Percentiles rank a stretch among this genome's conserved stretches.
These are phyloP conservation scores for Alca torda DNA, from an alignment of 2,797 vertebrate species.

Conservation along the genomic window DNA sequence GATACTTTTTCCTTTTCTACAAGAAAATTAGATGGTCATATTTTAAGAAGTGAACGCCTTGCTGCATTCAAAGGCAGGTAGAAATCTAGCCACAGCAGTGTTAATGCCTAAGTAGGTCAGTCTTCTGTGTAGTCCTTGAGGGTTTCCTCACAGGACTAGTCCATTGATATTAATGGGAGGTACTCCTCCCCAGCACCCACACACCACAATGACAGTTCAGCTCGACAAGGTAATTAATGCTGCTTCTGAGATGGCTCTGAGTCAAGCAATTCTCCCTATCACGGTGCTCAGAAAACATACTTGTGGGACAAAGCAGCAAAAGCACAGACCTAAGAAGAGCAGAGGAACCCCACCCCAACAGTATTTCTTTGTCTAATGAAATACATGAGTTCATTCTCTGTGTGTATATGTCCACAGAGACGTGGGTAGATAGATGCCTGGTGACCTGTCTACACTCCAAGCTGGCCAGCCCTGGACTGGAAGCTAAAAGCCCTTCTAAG, in stretches of 20 bases:
- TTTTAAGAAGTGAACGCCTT: not conserved
- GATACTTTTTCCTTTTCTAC: not conserved
- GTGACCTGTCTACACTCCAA: not conserved
- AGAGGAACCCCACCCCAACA: not conserved
- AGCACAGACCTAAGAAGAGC: not conserved
- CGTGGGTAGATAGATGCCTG: not conserved
- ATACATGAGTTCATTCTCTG: not conserved
- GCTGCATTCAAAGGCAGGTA: not conserved
- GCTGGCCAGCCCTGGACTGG: not conserved
- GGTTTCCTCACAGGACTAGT: constrained; percentile 10
- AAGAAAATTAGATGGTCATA: not conserved
- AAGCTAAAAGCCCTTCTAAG: not conserved
- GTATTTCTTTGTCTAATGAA: not conserved
- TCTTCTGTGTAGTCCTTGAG: constrained; percentile 21
- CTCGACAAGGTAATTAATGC: not conserved
- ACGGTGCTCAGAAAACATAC: not conserved
- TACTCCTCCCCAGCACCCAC: constrained; percentile 27
- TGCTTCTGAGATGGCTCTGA: constrained; percentile 2
- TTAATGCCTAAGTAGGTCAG: constrained; percentile 49
- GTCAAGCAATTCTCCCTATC: not conserved
- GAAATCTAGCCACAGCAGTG: not conserved
- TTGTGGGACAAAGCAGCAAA: not conserved
- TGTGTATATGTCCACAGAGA: not conserved
- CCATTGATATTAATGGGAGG: constrained; percentile 52
- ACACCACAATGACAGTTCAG: constrained; percentile 26